Conservation (phyloP, 2,797 vertebrate species). For the Varecia variegata region DNA sequence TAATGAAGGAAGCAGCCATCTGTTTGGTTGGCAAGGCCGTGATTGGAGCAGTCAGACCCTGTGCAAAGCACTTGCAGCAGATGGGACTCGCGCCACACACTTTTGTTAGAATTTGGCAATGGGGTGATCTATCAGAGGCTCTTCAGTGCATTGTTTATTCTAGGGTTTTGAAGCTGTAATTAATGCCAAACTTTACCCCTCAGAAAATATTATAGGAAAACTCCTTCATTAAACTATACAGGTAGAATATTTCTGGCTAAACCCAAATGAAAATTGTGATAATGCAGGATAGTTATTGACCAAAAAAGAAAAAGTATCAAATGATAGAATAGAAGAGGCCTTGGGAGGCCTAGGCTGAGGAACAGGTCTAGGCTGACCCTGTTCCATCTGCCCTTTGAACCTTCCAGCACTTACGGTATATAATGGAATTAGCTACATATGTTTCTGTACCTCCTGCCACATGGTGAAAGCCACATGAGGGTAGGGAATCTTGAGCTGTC, state of each 20-base stretch:
- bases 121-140: neutral
- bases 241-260: neutral
- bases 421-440: neutral
- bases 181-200: neutral
- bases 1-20: constrained; percentile 45
- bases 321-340: neutral
- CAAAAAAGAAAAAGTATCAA: neutral
- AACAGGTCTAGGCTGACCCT: neutral
- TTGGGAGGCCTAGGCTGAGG: neutral
- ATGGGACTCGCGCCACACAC: neutral
- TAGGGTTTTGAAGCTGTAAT: neutral
- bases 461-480: neutral
- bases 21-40: neutral
- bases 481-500: neutral
- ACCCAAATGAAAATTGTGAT: neutral
- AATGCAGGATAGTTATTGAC: neutral
- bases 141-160: neutral
- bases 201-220: neutral
- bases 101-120: constrained; percentile 32
- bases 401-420: neutral
- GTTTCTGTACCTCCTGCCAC: neutral
- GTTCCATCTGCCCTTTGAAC: neutral
- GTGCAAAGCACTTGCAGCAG: neutral
- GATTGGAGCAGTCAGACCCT: constrained; percentile 23
- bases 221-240: neutral